Evolutionary conservation across 2,888 invertebrate genomes (phyloP).

Genomic region (Macropis europaea): DNA sequence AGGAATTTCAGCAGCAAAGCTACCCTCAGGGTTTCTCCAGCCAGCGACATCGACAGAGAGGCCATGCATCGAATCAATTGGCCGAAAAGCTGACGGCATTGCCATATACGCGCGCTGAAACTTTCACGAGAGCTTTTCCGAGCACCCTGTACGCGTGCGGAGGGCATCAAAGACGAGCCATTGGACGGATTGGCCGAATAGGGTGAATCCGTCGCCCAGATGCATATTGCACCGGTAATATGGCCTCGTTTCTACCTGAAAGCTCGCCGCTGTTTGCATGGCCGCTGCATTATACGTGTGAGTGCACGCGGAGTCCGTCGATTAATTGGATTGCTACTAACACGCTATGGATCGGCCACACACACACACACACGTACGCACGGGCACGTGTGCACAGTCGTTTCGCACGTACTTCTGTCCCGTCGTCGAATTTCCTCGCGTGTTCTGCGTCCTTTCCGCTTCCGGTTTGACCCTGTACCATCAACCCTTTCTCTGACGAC

Average conservation of each 20-base stretch:
- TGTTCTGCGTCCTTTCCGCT: constrained; percentile 4
- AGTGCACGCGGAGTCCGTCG: constrained; percentile 40
- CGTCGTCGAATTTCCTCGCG: constrained; percentile 1
- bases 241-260: constrained; percentile 53
- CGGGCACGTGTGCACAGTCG: neutral
- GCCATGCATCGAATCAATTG: no score
- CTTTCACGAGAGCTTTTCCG: constrained; percentile 28
- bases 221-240: constrained; percentile 48
- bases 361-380: neutral
- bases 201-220: constrained; percentile 22
- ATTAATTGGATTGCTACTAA: constrained; percentile 59
- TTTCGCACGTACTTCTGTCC: neutral
- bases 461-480: neutral
- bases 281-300: constrained; percentile 50
- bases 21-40: no score
- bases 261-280: constrained; percentile 40
- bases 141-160: neutral
- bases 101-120: no score
- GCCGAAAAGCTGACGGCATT: no score
- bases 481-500: constrained; percentile 1
- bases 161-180: constrained; percentile 42
- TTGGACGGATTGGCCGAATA: constrained; percentile 23
- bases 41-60: no score
- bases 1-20: no score
- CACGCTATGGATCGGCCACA: constrained; percentile 15